Evolutionary conservation across 2,797 vertebrate species (phyloP).

Genomic region (Hapalemur alaotrensis): DNA sequence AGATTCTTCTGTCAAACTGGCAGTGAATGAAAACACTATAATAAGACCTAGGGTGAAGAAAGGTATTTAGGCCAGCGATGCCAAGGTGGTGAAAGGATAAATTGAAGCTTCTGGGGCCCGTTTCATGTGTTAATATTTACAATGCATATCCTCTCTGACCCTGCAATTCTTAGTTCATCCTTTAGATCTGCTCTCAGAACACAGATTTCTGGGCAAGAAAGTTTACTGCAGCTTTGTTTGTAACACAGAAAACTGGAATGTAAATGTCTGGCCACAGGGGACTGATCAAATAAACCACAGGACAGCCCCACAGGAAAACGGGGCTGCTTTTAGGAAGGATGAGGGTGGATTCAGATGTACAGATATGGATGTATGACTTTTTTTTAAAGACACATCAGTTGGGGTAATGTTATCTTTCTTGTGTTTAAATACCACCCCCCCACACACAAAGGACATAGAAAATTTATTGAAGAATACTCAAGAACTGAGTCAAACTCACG

Average conservation of each 20-base stretch:
- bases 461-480: not conserved
- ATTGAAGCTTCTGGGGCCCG: not conserved
- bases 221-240: not conserved
- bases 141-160: not conserved
- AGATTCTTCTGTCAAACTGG: not conserved
- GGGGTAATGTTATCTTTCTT: not conserved
- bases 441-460: not conserved
- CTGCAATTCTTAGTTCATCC: not conserved
- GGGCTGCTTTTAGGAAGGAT: not conserved
- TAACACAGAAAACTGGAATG: not conserved
- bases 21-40: not conserved
- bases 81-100: not conserved
- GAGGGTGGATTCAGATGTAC: not conserved
- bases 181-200: not conserved
- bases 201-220: not conserved
- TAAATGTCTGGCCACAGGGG: fast-evolving
- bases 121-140: fast-evolving
- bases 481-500: not conserved
- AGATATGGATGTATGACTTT: not conserved
- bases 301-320: fast-evolving
- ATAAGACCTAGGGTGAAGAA: not conserved
- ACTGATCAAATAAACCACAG: not conserved
- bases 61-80: not conserved
- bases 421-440: not conserved
- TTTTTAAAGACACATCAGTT: not conserved